Evolutionary conservation across 2,113 vertebrate genomes (phyloP).

Genomic region (Tor tambroides): DNA sequence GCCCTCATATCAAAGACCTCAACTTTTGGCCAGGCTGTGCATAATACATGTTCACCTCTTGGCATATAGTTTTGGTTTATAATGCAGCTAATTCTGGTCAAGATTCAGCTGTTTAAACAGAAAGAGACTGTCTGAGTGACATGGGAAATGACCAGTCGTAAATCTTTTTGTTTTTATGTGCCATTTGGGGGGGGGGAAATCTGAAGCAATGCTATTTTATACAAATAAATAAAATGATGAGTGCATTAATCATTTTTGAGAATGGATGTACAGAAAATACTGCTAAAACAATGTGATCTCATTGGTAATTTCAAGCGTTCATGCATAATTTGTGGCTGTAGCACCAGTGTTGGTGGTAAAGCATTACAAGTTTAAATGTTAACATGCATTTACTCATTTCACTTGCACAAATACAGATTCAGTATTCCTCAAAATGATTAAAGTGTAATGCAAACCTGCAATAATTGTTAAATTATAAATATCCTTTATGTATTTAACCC

Average conservation of each 20-base stretch:
- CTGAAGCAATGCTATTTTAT: too few species aligned
- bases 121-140: not conserved
- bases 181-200: too few species aligned
- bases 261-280: too few species aligned
- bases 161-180: too few species aligned
- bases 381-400: too few species aligned
- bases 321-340: not conserved
- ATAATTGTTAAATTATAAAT: too few species aligned
- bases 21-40: not conserved
- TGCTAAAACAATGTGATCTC: not conserved
- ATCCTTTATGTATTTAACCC: too few species aligned
- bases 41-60: not conserved
- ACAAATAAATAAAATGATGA: too few species aligned
- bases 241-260: not conserved
- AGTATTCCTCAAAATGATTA: too few species aligned
- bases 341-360: not conserved
- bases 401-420: too few species aligned
- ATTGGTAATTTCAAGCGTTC: not conserved
- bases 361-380: too few species aligned
- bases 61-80: not conserved
- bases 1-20: not conserved
- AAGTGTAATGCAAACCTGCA: too few species aligned
- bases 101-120: not conserved
- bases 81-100: not conserved
- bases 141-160: not conserved